phyloP scores from a whole-genome alignment of 2,797 vertebrate genomes.

The Lepilemur septentrionalis region DNA sequence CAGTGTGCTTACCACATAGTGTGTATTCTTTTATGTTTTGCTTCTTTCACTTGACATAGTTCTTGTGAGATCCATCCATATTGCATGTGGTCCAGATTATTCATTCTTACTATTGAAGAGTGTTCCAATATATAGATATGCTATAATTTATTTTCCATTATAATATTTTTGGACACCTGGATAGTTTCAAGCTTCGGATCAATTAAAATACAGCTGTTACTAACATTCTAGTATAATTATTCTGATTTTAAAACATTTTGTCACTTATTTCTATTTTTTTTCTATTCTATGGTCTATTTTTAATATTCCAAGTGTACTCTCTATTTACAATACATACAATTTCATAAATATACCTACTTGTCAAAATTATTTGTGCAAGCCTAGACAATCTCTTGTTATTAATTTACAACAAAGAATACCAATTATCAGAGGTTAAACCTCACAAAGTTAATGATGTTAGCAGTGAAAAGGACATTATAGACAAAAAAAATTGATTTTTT shows the following conservation, averaged over 20 bases:
- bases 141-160: background rate
- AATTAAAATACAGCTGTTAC: background rate
- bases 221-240: background rate
- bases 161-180: background rate
- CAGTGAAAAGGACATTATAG: background rate
- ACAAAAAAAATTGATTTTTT: background rate
- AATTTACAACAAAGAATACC: background rate
- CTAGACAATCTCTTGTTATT: background rate
- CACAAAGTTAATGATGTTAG: background rate
- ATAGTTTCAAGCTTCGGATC: background rate
- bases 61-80: background rate
- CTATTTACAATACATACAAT: background rate
- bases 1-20: background rate
- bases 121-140: background rate
- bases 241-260: background rate
- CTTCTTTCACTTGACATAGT: background rate
- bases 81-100: background rate
- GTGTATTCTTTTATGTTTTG: background rate
- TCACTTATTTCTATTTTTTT: background rate
- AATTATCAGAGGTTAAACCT: background rate
- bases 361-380: background rate
- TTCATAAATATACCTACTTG: background rate
- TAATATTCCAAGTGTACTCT: background rate
- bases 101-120: background rate
- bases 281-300: background rate